Conservation (phyloP, 1,140 invertebrate genomes). For the Zaprionus lachaisei region DNA sequence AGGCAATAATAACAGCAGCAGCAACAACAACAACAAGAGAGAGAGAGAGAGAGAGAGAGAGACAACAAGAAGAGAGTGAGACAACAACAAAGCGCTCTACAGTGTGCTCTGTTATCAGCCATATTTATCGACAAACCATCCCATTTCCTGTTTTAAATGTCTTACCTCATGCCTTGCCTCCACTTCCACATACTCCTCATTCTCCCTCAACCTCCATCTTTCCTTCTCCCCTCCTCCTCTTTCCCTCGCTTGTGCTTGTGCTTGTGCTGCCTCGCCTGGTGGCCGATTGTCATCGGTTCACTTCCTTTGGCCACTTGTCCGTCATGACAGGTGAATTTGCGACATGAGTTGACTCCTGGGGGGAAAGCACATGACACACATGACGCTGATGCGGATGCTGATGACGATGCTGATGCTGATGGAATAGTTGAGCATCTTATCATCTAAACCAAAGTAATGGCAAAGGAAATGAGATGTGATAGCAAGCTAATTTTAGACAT, state of each 20-base stretch:
- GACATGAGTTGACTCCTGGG: neutral
- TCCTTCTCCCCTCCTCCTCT: neutral
- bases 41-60: neutral
- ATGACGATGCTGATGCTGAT: neutral
- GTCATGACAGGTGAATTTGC: constrained; percentile 32
- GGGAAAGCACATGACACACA: neutral
- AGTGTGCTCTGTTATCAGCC: constrained; percentile 30
- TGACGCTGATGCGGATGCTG: constrained; percentile 17
- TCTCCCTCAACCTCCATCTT: neutral
- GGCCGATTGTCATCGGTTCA: constrained; percentile 31
- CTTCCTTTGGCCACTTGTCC: constrained; percentile 39
- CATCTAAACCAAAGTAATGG: neutral
- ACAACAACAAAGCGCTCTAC: constrained; percentile 19
- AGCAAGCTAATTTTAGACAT: constrained; percentile 1
- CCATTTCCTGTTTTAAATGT: constrained; percentile 48
- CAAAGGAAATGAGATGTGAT: neutral
- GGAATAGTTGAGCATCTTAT: neutral
- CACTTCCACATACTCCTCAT: too few relatives aligned
- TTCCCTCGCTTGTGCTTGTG: neutral
- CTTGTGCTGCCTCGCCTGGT: constrained; percentile 8
- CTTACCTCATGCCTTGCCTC: constrained; percentile 23
- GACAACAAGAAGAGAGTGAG: constrained; percentile 3
- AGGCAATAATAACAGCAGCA: constrained; percentile 35
- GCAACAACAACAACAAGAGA: neutral
- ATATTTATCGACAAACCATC: constrained; percentile 39